Percentiles rank a stretch among this genome's conserved stretches.
Conservation (phyloP, 2,113 vertebrate species). For the Sorex araneus region DNA sequence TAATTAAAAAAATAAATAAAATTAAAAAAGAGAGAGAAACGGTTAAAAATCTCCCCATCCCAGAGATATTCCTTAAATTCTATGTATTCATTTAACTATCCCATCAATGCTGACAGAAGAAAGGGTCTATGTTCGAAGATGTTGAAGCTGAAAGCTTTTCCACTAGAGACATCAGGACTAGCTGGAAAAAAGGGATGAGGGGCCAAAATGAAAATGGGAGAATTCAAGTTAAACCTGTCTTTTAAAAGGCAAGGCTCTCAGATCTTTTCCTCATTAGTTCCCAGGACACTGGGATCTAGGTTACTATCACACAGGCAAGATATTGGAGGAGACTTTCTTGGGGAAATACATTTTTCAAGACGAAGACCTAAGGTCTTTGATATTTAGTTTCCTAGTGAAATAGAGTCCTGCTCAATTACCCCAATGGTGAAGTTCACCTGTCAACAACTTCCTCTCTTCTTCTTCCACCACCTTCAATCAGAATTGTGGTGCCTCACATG, state of each 20-base stretch:
- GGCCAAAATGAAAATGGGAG: neutral
- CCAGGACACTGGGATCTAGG: neutral
- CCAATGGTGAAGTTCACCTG: neutral
- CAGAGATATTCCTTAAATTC: neutral
- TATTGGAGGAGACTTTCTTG: neutral
- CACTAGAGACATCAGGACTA: neutral
- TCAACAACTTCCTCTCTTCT: neutral
- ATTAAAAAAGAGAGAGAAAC: no score
- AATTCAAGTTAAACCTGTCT: constrained; percentile 9
- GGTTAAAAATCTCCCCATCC: neutral
- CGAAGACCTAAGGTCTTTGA: constrained; percentile 3
- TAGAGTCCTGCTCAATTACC: neutral
- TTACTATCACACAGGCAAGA: constrained; percentile 2
- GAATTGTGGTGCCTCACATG: constrained; percentile 15
- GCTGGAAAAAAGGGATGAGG: neutral
- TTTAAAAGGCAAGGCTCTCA: constrained; percentile 36
- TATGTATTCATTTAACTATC: neutral
- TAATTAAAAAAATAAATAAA: no score
- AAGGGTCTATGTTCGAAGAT: constrained; percentile 41
- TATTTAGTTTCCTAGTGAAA: constrained; percentile 15
- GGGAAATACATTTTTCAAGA: constrained; percentile 34
- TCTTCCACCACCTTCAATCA: neutral
- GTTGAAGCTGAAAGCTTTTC: neutral
- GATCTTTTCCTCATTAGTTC: neutral
- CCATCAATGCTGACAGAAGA: neutral